phyloP scores from a whole-genome alignment of 2,888 invertebrate genomes.

The Microplitis deprimator region DNA sequence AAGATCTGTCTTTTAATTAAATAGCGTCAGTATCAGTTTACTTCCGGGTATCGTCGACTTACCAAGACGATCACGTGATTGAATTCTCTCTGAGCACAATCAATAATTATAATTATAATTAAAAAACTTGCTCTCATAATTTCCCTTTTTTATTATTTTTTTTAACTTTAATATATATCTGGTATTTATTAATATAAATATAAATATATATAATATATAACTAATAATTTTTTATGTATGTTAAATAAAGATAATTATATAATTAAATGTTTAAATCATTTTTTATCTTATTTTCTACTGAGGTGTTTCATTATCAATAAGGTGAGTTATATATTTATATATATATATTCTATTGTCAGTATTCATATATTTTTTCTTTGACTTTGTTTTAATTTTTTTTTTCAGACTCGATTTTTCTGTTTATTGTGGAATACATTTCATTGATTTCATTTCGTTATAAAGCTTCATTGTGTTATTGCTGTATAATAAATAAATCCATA shows the following conservation, averaged over 20 bases:
- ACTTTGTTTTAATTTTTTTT: background rate
- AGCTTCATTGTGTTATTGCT: background rate
- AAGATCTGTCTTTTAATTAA: background rate
- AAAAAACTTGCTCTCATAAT: background rate
- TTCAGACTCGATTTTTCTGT: background rate
- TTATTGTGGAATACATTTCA: background rate
- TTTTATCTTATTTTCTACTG: no score
- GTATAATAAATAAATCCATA: background rate
- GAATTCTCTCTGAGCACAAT: slow-evolving; percentile 1
- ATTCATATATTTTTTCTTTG: background rate
- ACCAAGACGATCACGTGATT: background rate
- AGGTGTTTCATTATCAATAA: no score
- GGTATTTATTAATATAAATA: background rate
- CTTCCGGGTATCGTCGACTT: background rate
- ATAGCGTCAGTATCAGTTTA: background rate
- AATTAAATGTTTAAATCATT: background rate
- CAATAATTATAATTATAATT: background rate
- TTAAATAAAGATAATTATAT: background rate
- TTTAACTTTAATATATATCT: background rate
- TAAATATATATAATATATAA: background rate
- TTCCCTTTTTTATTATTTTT: background rate
- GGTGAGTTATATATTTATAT: no score
- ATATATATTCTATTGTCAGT: background rate
- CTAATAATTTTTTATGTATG: slow-evolving; percentile 1
- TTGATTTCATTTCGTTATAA: background rate